Conservation (phyloP, 2,888 invertebrate genomes). For the Ennomos fuscantarius region DNA sequence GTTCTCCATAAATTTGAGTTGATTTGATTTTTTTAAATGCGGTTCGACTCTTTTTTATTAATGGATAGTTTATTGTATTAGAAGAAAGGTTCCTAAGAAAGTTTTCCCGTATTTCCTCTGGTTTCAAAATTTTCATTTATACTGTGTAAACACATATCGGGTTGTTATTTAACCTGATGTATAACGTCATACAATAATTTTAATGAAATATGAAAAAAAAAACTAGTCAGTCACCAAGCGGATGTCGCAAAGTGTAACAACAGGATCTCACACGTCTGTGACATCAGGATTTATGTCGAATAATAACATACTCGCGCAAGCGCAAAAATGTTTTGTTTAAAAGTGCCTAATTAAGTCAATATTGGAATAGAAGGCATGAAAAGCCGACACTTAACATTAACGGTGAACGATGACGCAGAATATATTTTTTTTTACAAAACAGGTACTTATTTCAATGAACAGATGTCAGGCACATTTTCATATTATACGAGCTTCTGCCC, state of each 20-base stretch:
- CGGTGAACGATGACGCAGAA: constrained; percentile 6
- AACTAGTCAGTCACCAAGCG: neutral
- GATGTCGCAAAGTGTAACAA: constrained; percentile 13
- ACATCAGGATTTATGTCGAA: constrained; percentile 21
- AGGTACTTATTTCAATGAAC: neutral
- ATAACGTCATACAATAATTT: no score
- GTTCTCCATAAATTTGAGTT: no score
- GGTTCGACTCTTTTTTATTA: no score
- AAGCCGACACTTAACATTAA: constrained; percentile 8
- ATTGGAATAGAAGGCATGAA: constrained; percentile 19
- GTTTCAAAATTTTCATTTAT: no score
- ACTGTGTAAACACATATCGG: no score
- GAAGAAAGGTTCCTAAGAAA: no score
- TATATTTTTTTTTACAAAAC: neutral
- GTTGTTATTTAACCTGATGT: no score
- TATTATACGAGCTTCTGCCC: no score
- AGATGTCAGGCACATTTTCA: no score
- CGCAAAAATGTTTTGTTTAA: constrained; percentile 23
- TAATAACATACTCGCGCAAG: constrained; percentile 16
- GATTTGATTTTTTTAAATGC: no score
- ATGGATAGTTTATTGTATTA: no score
- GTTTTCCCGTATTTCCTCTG: no score
- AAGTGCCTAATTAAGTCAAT: constrained; percentile 29
- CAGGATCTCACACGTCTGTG: constrained; percentile 27
- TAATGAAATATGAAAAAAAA: neutral